Percentiles rank a stretch among this genome's conserved stretches.
Evolutionary conservation across 92 coral and sea anemone genomes (phyloP).

Genomic region (Bergia puertoricense): DNA sequence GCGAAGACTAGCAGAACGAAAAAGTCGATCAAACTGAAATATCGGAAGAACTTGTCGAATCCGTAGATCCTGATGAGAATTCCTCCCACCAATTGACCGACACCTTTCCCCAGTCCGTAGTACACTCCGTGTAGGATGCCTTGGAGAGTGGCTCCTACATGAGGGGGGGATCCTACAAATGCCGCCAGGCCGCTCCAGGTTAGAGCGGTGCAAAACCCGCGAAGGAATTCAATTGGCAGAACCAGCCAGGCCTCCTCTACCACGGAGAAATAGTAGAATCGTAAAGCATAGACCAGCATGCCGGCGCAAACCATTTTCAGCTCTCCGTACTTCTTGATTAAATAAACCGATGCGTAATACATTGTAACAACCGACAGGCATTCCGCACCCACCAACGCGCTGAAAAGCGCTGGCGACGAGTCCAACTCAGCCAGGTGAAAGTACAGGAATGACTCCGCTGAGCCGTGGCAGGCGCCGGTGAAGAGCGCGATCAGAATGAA

Average conservation of each 20-base stretch:
- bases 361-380: slow-evolving; percentile 78
- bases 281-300: slow-evolving; percentile 63
- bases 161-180: slow-evolving; percentile 93
- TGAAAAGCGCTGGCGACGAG: slow-evolving; percentile 83
- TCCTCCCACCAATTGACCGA: slow-evolving; percentile 88
- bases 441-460: slow-evolving; percentile 76
- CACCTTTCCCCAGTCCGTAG: slow-evolving; percentile 88
- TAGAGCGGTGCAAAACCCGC: slow-evolving; percentile 80
- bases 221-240: slow-evolving; percentile 80
- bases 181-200: slow-evolving; percentile 92
- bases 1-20: slow-evolving; percentile 60
- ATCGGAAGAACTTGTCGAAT: slow-evolving; percentile 71
- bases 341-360: slow-evolving; percentile 77
- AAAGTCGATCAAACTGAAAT: slow-evolving; percentile 72
- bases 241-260: slow-evolving; percentile 90
- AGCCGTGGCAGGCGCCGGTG: slow-evolving; percentile 76
- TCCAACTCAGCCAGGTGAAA: slow-evolving; percentile 83
- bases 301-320: slow-evolving; percentile 75
- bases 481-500: slow-evolving; percentile 77
- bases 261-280: slow-evolving; percentile 89
- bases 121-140: slow-evolving; percentile 89
- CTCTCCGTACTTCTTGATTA: slow-evolving; percentile 75
- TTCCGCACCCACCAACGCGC: slow-evolving; percentile 82
- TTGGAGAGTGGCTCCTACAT: slow-evolving; percentile 96
- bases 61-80: slow-evolving; percentile 68